phyloP scores from a whole-genome alignment of 2,797 vertebrate genomes.

The Clamator glandarius region DNA sequence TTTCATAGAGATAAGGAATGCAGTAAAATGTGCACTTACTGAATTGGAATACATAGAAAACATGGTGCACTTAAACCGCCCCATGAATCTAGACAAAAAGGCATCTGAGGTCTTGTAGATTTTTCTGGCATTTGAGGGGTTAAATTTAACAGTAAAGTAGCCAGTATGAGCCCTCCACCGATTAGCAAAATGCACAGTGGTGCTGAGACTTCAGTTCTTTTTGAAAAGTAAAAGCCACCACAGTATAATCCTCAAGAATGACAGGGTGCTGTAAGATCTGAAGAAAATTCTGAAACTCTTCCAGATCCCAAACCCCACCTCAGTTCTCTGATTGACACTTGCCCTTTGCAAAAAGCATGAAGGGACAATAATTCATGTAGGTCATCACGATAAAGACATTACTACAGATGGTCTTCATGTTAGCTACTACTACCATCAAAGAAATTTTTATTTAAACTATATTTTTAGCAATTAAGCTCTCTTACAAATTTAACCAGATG shows the following conservation, averaged over 20 bases:
- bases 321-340: neutral
- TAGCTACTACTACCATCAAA: neutral
- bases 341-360: neutral
- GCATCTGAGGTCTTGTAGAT: fast-evolving
- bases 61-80: fast-evolving
- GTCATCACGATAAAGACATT: neutral
- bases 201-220: neutral
- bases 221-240: neutral
- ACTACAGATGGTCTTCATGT: neutral
- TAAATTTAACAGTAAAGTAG: neutral
- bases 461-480: neutral
- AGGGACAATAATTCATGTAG: neutral
- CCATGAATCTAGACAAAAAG: neutral
- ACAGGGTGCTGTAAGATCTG: neutral
- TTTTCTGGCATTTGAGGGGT: neutral
- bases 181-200: neutral
- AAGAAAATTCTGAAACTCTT: neutral
- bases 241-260: neutral
- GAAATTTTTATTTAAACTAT: neutral
- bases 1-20: neutral
- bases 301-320: neutral
- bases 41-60: neutral
- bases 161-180: neutral
- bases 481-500: neutral
- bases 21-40: neutral